Conservation (phyloP, 2,113 vertebrate genomes). For the Coryphaenoides rupestris region DNA sequence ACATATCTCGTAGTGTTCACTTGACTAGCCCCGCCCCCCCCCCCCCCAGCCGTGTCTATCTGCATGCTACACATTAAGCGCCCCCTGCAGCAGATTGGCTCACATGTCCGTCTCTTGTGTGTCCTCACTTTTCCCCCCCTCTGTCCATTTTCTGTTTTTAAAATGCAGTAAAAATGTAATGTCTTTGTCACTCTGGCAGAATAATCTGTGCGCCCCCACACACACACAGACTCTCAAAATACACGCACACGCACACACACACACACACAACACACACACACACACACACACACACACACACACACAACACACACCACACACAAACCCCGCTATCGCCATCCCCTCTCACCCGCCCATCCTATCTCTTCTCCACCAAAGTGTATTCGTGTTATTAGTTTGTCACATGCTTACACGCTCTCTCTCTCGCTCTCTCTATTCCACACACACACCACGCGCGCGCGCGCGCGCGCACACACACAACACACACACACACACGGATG, state of each 20-base stretch:
- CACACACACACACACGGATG: too few species aligned
- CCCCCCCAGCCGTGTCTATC: neutral
- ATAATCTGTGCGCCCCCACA: too few species aligned
- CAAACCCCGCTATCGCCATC: too few species aligned
- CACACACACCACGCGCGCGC: neutral
- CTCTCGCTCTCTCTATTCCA: too few species aligned
- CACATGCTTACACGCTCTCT: too few species aligned
- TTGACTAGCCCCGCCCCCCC: neutral
- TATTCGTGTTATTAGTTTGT: too few species aligned
- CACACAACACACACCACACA: too few species aligned
- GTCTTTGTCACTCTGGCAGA: neutral
- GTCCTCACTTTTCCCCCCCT: neutral
- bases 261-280: neutral
- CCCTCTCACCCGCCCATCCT: too few species aligned
- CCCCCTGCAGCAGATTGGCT: neutral
- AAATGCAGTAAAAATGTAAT: too few species aligned
- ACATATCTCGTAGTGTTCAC: neutral
- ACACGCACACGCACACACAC: neutral
- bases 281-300: neutral
- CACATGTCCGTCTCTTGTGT: neutral
- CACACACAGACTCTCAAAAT: too few species aligned
- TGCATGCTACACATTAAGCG: neutral
- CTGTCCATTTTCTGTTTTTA: neutral
- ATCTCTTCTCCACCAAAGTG: too few species aligned
- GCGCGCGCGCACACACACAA: neutral